Base-by-base conservation (phyloP, 2,113 vertebrate genomes). In the Seriola aureovittata region DNA sequence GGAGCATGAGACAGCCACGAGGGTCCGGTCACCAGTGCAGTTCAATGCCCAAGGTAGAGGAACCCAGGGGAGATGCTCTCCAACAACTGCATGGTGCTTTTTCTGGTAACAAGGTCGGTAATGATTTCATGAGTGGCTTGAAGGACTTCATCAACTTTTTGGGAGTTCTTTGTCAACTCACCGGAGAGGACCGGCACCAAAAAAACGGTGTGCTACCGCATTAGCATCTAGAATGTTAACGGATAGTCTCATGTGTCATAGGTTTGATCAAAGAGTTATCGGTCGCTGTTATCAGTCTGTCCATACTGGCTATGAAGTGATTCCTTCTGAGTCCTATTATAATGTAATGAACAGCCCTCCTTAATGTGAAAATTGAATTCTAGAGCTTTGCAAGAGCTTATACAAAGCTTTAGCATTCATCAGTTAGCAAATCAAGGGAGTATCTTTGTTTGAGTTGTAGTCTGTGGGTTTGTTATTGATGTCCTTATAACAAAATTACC, bases 1-100 rank as follows among this genome's bases (percentile, higher is more conserved):
- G 80, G 87, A 90, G 90, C 89, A 88, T 68, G 78, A 89, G 80
- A 85, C 70, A 54, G 81, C 80, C 86, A 63, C 59, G 4, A 75
- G 44, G 74, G 76, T 85, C 81, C 42, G 55, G 76, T 75, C 75
- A 77, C 78, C 73, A 67, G 59, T 71, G 75, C 74, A 77, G 68
- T 48, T 55, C 62, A 55, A 66, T 36, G 70, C 74, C 71, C 69
- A 70, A 57, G 65, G 73, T 58, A 12, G 58, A 86, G 88, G 71
- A 73, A 62, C 71, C 71, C 62, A 21, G 57, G 71, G 50, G 58
- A 86, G 73, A 66, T 17, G 62, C 64, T 48, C 58, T 84, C 68
- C 44, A 78, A 44, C 38, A 29, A 71, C 58, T 64, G 69, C 42
- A 44, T 5, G n/a, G 17, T 23, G 59, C 64, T 60, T 25, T 59